A percentile compares a stretch with the other conserved stretches of the same genome.
Evolutionary conservation across 2,888 invertebrate species (phyloP).

Genomic region (Pseudeuparius sepicola): DNA sequence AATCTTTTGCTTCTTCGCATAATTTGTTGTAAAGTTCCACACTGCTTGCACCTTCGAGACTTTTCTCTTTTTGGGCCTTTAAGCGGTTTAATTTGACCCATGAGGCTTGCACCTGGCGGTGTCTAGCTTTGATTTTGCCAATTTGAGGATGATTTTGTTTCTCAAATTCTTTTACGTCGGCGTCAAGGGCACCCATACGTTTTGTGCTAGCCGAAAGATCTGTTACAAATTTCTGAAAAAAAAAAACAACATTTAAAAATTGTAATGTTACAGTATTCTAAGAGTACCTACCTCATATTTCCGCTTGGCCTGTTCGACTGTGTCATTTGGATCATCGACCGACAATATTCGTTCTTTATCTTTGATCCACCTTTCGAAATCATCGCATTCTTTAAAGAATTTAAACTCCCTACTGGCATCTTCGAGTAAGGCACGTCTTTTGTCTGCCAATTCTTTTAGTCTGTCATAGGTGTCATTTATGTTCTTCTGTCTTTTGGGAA

Average conservation of each 20-base stretch:
- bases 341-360: constrained; percentile 86
- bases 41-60: constrained; percentile 64
- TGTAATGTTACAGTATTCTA: constrained; percentile 4
- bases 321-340: constrained; percentile 74
- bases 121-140: constrained; percentile 64
- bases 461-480: constrained; percentile 76
- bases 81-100: constrained; percentile 82
- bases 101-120: constrained; percentile 76
- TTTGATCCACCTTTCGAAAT: constrained; percentile 95
- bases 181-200: constrained; percentile 81
- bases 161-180: constrained; percentile 76
- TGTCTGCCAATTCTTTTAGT: constrained; percentile 67
- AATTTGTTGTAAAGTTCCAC: constrained; percentile 93
- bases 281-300: constrained; percentile 68
- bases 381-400: constrained; percentile 94
- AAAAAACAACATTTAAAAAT: constrained; percentile 16
- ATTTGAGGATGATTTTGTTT: constrained; percentile 78
- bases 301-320: constrained; percentile 84
- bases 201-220: constrained; percentile 91
- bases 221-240: constrained; percentile 71
- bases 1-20: constrained; percentile 92
- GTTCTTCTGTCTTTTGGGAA: constrained; percentile 67
- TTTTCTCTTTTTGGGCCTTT: constrained; percentile 84
- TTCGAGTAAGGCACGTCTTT: constrained; percentile 74
- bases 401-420: constrained; percentile 87